Evolutionary conservation across 2,888 invertebrate species (phyloP), one percentile per base, ranked within the genome.

Genomic region (Onthophagus sagittarius): DNA sequence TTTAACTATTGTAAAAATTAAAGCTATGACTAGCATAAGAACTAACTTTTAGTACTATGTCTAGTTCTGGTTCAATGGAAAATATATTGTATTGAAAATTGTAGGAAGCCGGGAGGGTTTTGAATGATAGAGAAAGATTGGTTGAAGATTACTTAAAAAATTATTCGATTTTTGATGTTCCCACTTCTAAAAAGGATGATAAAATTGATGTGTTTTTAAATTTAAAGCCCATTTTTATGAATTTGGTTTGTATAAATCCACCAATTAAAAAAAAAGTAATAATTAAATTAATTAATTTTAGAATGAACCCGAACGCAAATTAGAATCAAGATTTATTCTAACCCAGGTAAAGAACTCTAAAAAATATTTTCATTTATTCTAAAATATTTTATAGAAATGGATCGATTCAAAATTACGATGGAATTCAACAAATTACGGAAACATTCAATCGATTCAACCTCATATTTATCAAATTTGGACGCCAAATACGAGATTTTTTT

Each of bases 391-490:
- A 53, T 81, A 91, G 91, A 85, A 83, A 75, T 93, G 93, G 93
- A 84, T 80, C 0, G 92, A 92, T 78, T 84, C 87, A 11, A 89
- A 88, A 75, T 83, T 92, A 78, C 83, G 85, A 0, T 93, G 92
- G 92, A 84, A 88, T 76, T 88, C 90, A 0, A 81, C 80, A 13
- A 87, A 89, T 63, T 91, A 87, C 80, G 88, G 87, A n/a, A 86
- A 87, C 5, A 86, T 90, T 0, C 83, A 84, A 0, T 80, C 78
- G 13, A 76, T 90, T 0, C 86, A 87, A 65, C 86, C 89, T 31
- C 84, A 86, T 14, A 86, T 86, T 74, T 86, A 87, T n/a, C 88
- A 90, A 82, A 88, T 90, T 73, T 91, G 90, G 90, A 87, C 85
- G 65, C 90, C 91, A 0, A 86, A 86, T 70, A 85, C 90, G 69